Conservation (phyloP, 1,140 invertebrate species). For the Hesperophylax magnus region DNA sequence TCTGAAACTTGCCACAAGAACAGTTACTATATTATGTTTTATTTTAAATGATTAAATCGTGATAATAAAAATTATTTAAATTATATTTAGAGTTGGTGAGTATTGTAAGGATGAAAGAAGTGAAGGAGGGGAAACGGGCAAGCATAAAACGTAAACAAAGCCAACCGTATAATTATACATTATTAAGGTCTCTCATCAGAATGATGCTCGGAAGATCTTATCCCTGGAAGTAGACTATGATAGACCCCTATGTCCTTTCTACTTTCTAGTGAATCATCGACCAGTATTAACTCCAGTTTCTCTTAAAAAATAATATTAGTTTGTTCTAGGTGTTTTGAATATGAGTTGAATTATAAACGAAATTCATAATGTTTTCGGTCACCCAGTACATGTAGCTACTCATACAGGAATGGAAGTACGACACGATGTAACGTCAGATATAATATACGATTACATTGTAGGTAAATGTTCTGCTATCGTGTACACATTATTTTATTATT, state of each 20-base stretch:
- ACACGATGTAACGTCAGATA: slow-evolving; percentile 29
- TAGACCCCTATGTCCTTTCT: background rate
- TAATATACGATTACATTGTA: slow-evolving; percentile 29
- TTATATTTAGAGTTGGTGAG: too few relatives aligned
- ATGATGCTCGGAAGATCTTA: too few relatives aligned
- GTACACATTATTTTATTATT: background rate
- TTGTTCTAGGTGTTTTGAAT: background rate
- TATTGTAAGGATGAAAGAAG: too few relatives aligned
- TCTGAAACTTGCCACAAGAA: too few relatives aligned
- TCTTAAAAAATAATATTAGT: background rate
- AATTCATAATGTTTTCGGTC: background rate
- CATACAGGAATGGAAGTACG: slow-evolving; percentile 10
- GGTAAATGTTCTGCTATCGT: slow-evolving; percentile 9
- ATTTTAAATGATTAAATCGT: too few relatives aligned
- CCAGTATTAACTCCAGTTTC: background rate
- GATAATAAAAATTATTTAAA: too few relatives aligned
- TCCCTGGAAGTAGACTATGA: background rate
- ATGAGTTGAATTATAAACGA: background rate
- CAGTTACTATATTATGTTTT: too few relatives aligned
- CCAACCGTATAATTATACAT: too few relatives aligned
- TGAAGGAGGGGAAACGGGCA: too few relatives aligned
- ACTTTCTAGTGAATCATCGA: background rate
- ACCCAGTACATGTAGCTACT: background rate
- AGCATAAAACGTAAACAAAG: too few relatives aligned
- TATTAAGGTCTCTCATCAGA: too few relatives aligned